Base-by-base conservation (phyloP, 2,888 invertebrate species). In the Aspidiotus rigidus region DNA sequence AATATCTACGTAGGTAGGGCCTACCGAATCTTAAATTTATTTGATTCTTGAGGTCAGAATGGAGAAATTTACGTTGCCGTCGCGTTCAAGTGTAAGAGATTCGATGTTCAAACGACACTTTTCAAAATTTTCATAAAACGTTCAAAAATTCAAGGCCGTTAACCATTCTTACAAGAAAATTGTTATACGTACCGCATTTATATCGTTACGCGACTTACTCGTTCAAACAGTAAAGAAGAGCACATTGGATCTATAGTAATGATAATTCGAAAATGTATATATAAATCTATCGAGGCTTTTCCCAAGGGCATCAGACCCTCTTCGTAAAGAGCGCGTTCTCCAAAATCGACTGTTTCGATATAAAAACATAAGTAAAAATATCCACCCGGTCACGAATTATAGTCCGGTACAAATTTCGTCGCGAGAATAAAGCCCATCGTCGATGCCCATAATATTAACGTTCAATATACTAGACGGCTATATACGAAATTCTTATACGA, bases 241-340 rank as follows among this genome's bases (percentile, higher is more conserved):
- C 28, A 28, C 28, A 28, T 28, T 28, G 28, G 28, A 28, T 28
- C 28, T 28, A 28, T 28, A 28, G 28, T 28, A 28, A 39, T 66
- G 59, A 66, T 66, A 66, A 66, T 66, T 66, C 56, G 66, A 66
- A 28, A 66, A 59, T 57, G 66, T 66, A 59, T 16, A 57, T 56
- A 66, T 66, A 66, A 66, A 66, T 66, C 66, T 66, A 66, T 66
- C 66, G 28, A 49, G 44, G 42, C 11, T 49, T 42, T 49, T 66
- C 66, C 59, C 66, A 40, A 8, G 66, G 57, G 66, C 59, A 66
- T 59, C 17, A 66, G 57, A 66, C 49, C 49, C 49, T 49, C 49
- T 53, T 54, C 39, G 49, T 63, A 53, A 63, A 63, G 53, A 54
- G 53, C 49, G 53, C 44, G 62, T 49, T 53, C 63, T 28, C 53